Evolutionary conservation across 92 coral and sea anemone species (phyloP), one percentile per base, ranked within the genome.

Genomic region (Zoanthus sansibaricus): DNA sequence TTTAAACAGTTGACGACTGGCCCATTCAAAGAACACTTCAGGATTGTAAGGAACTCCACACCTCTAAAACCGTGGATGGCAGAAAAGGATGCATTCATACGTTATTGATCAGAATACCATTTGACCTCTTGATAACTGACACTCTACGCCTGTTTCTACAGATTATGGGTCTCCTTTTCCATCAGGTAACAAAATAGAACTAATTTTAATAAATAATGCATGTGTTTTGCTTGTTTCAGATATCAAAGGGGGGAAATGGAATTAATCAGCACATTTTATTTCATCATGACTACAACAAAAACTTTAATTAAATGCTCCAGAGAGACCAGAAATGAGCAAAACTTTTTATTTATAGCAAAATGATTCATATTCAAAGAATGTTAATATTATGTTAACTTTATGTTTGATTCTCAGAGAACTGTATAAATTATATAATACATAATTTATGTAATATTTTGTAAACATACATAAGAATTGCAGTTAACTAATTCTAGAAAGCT

Each of bases 1-100:
- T 10, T 52, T 59, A 51, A 33, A 46, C 55, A 90, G 92, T 90
- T 90, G 83, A 78, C 1, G 90, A 86, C n/a, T 86, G 93, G 90
- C 90, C 90, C 49, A 90, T 90, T 13, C 56, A 86, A 47, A 33
- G 92, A 51, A 9, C 10, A 11, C 20, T 84, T 3, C 16, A 1
- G 9, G 89, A 90, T 1, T 78, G 89, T 84, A 15, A 56, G 8
- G n/a, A 59, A 31, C n/a, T 78, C 20, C 78, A 61, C 79, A 15
- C 42, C 47, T 42, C 13, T 16, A n/a, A 66, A 42, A 86, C 88
- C 37, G 55, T 75, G 7, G 67, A 68, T 69, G 87, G 45, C 15
- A 79, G 90, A 76, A 90, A 80, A 67, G 90, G 90, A 20, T 80
- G 87, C 72, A 80, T 15, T 14, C 30, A 31, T 18, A 47, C 80